Evolutionary conservation across 2,888 invertebrate species (phyloP).

Genomic region (Ryuthela nishihirai): DNA sequence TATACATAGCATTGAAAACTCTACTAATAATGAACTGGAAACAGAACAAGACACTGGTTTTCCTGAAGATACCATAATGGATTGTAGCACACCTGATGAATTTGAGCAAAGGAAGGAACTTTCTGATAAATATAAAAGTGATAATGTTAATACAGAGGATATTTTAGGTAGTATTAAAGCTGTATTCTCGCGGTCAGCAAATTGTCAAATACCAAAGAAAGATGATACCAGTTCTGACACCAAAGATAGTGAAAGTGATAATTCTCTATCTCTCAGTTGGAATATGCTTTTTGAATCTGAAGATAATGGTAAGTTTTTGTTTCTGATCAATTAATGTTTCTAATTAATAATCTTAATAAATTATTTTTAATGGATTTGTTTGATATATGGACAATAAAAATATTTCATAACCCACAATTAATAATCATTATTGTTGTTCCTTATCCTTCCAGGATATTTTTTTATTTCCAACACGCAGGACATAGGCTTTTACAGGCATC

Average conservation of each 20-base stretch:
- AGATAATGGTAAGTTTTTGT: slow-evolving; percentile 17
- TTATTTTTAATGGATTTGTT: no score
- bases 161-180: neutral
- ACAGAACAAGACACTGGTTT: no score
- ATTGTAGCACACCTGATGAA: slow-evolving; percentile 18
- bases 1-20: no score
- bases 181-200: slow-evolving; percentile 17
- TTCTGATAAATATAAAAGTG: neutral
- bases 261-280: slow-evolving; percentile 23
- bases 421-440: no score
- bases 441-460: no score
- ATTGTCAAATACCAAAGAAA: slow-evolving; percentile 18
- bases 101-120: neutral
- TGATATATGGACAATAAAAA: no score
- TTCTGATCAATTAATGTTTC: no score
- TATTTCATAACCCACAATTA: no score
- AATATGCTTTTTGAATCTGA: slow-evolving; percentile 27
- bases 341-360: no score
- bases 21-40: no score
- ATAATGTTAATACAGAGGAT: neutral
- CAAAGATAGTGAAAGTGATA: slow-evolving; percentile 11
- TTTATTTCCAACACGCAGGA: no score
- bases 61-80: slow-evolving; percentile 11
- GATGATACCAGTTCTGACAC: slow-evolving; percentile 8
- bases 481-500: no score